Conservation (phyloP, 2,888 invertebrate species). For the Barypeithes pellucidus region DNA sequence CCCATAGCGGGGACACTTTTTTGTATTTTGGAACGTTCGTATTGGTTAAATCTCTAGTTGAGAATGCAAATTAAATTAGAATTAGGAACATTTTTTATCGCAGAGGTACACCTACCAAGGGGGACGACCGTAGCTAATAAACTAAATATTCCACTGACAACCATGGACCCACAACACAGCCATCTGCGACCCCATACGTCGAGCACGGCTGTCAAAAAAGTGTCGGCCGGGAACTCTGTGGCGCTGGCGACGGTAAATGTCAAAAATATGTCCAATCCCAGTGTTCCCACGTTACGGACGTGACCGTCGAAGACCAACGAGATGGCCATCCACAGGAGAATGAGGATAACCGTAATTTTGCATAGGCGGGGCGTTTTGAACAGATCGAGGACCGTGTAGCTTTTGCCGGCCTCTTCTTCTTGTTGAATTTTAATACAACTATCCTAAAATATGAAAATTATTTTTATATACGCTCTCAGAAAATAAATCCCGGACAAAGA, state of each 20-base stretch:
- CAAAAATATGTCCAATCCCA: slow-evolving; percentile 87
- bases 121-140: slow-evolving; percentile 84
- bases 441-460: slow-evolving; percentile 70
- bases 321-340: slow-evolving; percentile 92
- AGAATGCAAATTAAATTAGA: too few species aligned
- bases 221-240: slow-evolving; percentile 89
- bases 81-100: too few species aligned
- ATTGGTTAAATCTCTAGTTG: too few species aligned
- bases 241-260: slow-evolving; percentile 89
- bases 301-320: slow-evolving; percentile 92
- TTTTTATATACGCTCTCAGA: too few species aligned
- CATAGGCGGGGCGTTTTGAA: slow-evolving; percentile 86
- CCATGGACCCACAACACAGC: slow-evolving; percentile 88
- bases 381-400: slow-evolving; percentile 86
- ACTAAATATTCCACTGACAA: slow-evolving; percentile 86
- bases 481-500: too few species aligned
- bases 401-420: slow-evolving; percentile 80
- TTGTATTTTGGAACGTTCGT: too few species aligned
- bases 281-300: slow-evolving; percentile 88
- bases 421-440: slow-evolving; percentile 80
- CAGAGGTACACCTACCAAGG: slow-evolving; percentile 76
- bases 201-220: slow-evolving; percentile 83
- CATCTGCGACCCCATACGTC: slow-evolving; percentile 89
- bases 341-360: slow-evolving; percentile 83
- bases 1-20: too few species aligned